Conservation (phyloP, 2,888 invertebrate species). For the Heliothis peltigera region DNA sequence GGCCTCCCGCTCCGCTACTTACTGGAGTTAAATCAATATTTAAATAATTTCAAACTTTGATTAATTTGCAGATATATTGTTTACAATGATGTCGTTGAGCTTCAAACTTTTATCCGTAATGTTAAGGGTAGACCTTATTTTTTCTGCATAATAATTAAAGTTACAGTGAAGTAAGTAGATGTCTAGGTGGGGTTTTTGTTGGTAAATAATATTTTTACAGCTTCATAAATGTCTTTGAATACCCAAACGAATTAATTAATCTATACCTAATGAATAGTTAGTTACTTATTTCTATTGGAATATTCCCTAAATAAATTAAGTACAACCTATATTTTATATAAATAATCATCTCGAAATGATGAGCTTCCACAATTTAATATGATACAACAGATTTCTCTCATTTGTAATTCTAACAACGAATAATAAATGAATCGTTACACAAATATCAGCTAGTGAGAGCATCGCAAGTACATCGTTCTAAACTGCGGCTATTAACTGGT, state of each 20-base stretch:
- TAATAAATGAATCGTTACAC: conserved; percentile 38
- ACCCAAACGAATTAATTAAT: too few species aligned
- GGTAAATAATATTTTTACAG: too few species aligned
- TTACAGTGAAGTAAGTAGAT: background rate
- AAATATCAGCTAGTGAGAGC: conserved; percentile 47
- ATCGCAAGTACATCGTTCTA: conserved; percentile 66
- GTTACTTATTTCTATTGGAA: background rate
- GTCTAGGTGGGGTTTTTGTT: background rate
- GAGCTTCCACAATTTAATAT: background rate
- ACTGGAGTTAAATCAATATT: conserved; percentile 89
- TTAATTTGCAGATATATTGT: conserved; percentile 88
- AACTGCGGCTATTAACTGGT: conserved; percentile 84
- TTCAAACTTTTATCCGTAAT: conserved; percentile 19
- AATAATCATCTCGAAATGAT: too few species aligned
- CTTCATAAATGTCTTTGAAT: too few species aligned
- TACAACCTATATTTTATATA: too few species aligned
- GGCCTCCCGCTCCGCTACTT: conserved; percentile 81
- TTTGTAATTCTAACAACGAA: conserved; percentile 13
- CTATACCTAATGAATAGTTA: too few species aligned
- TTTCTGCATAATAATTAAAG: conserved; percentile 8
- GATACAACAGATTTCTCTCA: background rate
- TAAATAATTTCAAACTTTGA: conserved; percentile 89
- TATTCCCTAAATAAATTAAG: too few species aligned
- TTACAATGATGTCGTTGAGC: conserved; percentile 82
- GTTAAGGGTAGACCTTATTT: background rate